Conservation (phyloP, 1,140 invertebrate genomes). For the Ladona fulva region DNA sequence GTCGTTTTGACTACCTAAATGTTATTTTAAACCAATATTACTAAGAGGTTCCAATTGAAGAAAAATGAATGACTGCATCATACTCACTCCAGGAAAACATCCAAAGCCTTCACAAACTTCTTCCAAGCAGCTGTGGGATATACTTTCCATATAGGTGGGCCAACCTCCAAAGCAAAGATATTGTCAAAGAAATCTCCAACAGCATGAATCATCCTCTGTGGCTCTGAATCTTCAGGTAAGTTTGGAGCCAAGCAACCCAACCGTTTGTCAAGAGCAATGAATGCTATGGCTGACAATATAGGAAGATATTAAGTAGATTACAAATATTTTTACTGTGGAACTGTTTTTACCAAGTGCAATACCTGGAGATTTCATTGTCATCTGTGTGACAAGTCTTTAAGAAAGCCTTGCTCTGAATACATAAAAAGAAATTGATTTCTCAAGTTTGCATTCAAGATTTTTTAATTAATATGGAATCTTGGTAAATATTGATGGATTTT, state of each 20-base stretch:
- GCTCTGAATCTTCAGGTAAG: constrained; percentile 26
- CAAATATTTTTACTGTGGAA: too few species aligned
- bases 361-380: too few species aligned
- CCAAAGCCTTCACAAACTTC: constrained; percentile 45
- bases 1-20: too few species aligned
- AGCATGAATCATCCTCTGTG: constrained; percentile 31
- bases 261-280: constrained; percentile 35
- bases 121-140: constrained; percentile 48
- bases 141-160: constrained; percentile 57
- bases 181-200: constrained; percentile 31
- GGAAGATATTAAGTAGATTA: neutral
- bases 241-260: constrained; percentile 31
- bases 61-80: neutral
- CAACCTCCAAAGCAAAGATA: constrained; percentile 31
- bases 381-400: too few species aligned
- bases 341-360: too few species aligned
- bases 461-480: too few species aligned
- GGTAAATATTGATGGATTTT: too few species aligned
- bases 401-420: too few species aligned
- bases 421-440: too few species aligned
- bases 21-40: too few species aligned
- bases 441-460: too few species aligned
- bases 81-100: constrained; percentile 44
- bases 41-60: too few species aligned
- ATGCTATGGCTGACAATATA: constrained; percentile 23